Conservation (phyloP, 2,888 invertebrate species). For the Ecdyonurus torrentis region DNA sequence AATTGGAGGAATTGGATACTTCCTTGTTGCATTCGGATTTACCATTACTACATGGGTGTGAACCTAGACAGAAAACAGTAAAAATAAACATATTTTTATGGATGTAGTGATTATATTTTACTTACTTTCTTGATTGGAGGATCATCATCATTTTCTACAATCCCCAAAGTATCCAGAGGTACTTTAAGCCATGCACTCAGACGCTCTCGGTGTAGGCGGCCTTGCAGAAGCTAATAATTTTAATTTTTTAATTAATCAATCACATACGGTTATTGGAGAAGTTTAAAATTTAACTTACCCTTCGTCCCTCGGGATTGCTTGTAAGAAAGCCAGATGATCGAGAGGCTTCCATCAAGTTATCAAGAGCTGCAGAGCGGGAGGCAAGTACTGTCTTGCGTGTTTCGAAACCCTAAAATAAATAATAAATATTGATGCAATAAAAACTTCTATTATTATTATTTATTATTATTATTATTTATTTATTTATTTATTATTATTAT, state of each 20-base stretch:
- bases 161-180: neutral
- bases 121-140: neutral
- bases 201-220: neutral
- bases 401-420: neutral
- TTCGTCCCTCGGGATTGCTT: neutral
- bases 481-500: no score
- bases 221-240: conserved; percentile 1
- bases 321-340: neutral
- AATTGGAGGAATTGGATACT: neutral
- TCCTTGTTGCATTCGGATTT: neutral
- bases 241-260: neutral
- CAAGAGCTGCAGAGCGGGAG: neutral
- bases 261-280: no score
- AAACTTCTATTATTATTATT: no score
- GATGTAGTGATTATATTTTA: no score
- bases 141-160: neutral
- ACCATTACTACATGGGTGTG: neutral
- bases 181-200: neutral
- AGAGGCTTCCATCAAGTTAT: neutral
- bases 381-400: neutral
- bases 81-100: neutral
- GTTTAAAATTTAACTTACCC: no score
- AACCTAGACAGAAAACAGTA: neutral
- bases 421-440: neutral
- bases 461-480: no score